phyloP scores from a whole-genome alignment of 1,140 invertebrate genomes.

The Periplaneta americana region DNA sequence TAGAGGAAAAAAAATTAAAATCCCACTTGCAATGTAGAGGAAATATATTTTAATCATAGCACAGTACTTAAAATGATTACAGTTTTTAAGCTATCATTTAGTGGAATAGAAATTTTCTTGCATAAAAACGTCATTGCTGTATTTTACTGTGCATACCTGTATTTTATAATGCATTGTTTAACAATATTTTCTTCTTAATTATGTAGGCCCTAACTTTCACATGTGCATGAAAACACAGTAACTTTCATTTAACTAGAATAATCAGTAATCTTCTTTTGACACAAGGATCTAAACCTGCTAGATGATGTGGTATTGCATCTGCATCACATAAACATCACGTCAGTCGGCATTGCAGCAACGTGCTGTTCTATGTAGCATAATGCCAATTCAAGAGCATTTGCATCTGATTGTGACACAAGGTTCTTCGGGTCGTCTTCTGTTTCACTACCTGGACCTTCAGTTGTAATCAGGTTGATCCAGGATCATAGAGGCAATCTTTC shows the following conservation, averaged over 20 bases:
- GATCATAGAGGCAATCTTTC: background rate
- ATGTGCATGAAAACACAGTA: background rate
- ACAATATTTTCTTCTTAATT: background rate
- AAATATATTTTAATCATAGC: background rate
- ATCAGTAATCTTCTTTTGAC: background rate
- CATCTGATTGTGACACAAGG: background rate
- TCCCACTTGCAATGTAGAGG: background rate
- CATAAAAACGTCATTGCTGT: background rate
- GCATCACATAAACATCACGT: background rate
- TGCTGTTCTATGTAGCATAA: conserved; percentile 12
- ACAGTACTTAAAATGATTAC: background rate
- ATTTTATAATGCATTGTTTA: background rate
- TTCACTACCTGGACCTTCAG: conserved; percentile 3
- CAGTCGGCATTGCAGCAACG: background rate
- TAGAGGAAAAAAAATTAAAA: background rate
- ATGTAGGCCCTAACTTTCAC: no score
- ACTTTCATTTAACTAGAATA: no score
- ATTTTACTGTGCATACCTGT: background rate
- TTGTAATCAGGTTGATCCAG: background rate
- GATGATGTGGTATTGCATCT: background rate
- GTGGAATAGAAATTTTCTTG: background rate
- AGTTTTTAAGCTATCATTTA: background rate
- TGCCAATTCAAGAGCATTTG: conserved; percentile 8
- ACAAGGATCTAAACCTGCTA: background rate
- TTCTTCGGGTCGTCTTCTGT: background rate